Percentiles rank a stretch among this genome's conserved stretches.
These are phyloP conservation scores for Limnephilus marmoratus DNA, from an alignment of 2,888 invertebrate species.

Conservation along the genomic window DNA sequence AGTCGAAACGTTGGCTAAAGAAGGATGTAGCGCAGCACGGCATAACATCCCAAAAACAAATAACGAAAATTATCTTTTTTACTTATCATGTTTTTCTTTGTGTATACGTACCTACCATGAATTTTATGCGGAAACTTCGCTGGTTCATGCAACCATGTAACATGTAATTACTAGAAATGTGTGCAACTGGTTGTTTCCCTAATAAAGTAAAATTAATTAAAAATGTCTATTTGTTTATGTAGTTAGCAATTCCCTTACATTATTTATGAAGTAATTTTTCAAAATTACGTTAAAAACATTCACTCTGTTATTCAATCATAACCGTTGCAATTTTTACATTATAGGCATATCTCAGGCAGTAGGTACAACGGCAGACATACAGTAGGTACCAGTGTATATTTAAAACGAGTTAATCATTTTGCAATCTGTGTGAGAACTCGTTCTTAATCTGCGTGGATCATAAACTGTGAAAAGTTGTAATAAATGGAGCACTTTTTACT, in stretches of 20 bases:
- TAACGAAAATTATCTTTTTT: no score
- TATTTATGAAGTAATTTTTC: neutral
- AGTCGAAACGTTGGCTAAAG: no score
- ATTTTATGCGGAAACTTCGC: no score
- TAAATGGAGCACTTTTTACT: constrained; percentile 31
- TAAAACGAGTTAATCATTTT: constrained; percentile 35
- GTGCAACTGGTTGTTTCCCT: no score
- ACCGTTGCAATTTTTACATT: neutral
- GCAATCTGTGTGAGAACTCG: constrained; percentile 14
- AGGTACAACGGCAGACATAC: neutral
- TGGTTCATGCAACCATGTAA: no score
- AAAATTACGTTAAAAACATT: neutral
- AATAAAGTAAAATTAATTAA: no score
- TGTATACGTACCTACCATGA: no score
- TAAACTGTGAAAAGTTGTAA: constrained; percentile 21
- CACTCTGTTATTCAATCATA: neutral
- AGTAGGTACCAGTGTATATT: neutral
- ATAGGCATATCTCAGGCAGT: neutral
- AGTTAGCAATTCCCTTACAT: neutral
- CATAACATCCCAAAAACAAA: no score
- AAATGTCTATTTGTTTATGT: neutral
- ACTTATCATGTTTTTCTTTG: no score
- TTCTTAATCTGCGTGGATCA: constrained; percentile 19
- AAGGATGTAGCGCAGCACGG: no score
- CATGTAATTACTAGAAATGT: no score